Base-by-base conservation (phyloP, 2,797 vertebrate species). In the Cuculus canorus region DNA sequence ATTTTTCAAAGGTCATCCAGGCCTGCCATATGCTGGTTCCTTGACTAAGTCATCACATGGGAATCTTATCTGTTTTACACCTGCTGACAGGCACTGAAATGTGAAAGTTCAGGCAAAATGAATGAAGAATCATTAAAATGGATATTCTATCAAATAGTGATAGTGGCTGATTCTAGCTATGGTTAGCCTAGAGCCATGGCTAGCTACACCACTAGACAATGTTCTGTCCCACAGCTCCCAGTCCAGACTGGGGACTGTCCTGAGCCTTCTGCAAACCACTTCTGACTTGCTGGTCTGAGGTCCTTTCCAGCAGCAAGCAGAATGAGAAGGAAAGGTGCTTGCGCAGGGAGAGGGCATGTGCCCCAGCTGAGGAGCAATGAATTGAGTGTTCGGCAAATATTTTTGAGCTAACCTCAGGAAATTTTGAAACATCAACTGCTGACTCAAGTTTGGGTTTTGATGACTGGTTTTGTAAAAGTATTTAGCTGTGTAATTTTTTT, bases 1-100 rank as follows among this genome's bases (percentile, higher is more conserved):
- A 50, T 56, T 92, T 93, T 95, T 73, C 59, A 72, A 72, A 92
- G 77, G 52, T 79, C 35, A 32, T 68, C 33, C 54, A 28, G 65
- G 24, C 59, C 48, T 91, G 52, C 33, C 52, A 41, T 82, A 88
- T 82, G 65, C 27, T 79, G 30, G 18, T 87, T 87, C 39, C 52
- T 73, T 85, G 63, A 39, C 17, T 66, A 23, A 76, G 53, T 64
- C 12, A 4, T 54, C 12, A 0, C 28, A 48, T n/a, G 30, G 41
- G 37, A 13, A 25, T 84, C 32, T 59, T 47, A 3, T 60, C 22
- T 64, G 5, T 32, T 83, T 83, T 71, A 50, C 7, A 32, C 15
- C n/a, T 79, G 33, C 54, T 86, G 35, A 39, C 28, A 69, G 70
- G 24, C 59, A 65, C n/a, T 18, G 43, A 89, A 86, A 22, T 54